Conservation (phyloP, 2,888 invertebrate species). For the Xestia xanthographa region DNA sequence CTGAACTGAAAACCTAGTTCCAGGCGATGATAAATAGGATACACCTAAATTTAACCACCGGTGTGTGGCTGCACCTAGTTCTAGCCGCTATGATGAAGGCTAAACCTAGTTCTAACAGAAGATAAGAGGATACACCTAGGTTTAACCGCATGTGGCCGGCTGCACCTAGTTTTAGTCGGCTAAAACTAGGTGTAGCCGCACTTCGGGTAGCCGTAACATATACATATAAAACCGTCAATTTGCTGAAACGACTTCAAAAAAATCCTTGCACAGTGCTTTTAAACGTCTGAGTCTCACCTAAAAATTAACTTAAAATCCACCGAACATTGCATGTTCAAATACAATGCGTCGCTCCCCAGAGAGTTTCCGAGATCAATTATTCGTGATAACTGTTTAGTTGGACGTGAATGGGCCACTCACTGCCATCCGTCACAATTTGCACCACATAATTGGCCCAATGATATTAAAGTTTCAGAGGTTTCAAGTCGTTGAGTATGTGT, state of each 20-base stretch:
- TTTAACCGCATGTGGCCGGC: no score
- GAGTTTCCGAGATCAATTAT: conserved; percentile 75
- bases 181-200: no score
- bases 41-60: no score
- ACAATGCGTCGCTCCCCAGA: conserved; percentile 66
- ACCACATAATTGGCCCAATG: conserved; percentile 74
- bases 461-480: conserved; percentile 68
- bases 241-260: not conserved
- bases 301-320: conserved; percentile 51
- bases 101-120: no score
- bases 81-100: no score
- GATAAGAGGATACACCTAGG: no score
- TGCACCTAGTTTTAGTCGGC: no score
- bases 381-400: conserved; percentile 64
- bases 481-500: conserved; percentile 41
- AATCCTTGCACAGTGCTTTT: not conserved
- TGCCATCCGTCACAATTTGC: conserved; percentile 81
- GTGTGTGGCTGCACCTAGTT: no score
- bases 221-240: no score
- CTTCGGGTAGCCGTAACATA: no score
- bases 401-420: conserved; percentile 62
- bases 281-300: not conserved
- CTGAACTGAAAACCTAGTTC: no score
- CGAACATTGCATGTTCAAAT: conserved; percentile 72
- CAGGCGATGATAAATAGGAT: no score